Conservation (phyloP, 2,113 vertebrate species). For the Larimichthys crocea region DNA sequence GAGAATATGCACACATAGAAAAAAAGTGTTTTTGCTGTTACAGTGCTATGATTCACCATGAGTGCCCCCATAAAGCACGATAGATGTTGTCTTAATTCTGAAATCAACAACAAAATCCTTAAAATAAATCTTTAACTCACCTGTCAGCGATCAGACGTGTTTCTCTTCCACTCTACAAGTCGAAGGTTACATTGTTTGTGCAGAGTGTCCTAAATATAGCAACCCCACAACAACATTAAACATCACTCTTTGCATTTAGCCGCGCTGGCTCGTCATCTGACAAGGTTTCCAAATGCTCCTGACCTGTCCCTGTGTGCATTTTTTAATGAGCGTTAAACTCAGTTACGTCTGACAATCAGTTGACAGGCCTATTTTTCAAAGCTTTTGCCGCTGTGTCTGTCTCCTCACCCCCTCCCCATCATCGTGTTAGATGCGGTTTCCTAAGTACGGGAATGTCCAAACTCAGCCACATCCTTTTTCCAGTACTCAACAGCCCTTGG, state of each 20-base stretch:
- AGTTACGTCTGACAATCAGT: constrained; percentile 65
- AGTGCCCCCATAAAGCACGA: no score
- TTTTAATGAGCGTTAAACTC: constrained; percentile 69
- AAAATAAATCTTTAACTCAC: background rate
- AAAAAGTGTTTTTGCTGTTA: no score
- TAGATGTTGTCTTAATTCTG: background rate
- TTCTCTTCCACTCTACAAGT: background rate
- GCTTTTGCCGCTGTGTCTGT: constrained; percentile 51
- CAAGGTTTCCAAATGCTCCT: constrained; percentile 45
- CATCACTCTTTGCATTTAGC: constrained; percentile 56
- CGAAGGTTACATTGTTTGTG: background rate
- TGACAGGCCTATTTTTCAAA: constrained; percentile 67
- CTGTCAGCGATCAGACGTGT: background rate
- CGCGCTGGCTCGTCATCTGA: constrained; percentile 4
- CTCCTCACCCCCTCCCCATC: constrained; percentile 39
- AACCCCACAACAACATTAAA: constrained; percentile 60
- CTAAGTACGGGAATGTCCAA: constrained; percentile 80
- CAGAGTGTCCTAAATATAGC: constrained; percentile 37
- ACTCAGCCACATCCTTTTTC: constrained; percentile 72
- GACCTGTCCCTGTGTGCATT: constrained; percentile 59
- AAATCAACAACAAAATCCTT: background rate
- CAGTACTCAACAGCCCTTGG: constrained; percentile 65
- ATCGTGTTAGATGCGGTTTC: constrained; percentile 79
- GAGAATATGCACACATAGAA: no score
- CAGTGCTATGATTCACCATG: no score